Evolutionary conservation across 2,797 vertebrate species (phyloP).

Genomic region (Nothura maculosa): DNA sequence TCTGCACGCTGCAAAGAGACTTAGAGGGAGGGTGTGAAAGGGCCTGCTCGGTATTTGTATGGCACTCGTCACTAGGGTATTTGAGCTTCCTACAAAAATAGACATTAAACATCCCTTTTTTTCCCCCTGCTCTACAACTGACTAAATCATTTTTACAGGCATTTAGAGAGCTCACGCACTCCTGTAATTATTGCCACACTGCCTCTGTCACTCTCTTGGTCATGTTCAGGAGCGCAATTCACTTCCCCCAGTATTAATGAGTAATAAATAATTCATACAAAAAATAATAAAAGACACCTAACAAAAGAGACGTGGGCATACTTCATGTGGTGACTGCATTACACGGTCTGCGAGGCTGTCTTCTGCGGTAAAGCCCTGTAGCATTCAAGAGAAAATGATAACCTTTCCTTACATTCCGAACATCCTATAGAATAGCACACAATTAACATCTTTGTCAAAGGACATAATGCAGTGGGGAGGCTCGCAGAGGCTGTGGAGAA

Average conservation of each 20-base stretch:
- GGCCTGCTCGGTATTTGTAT: neutral
- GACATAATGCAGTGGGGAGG: conserved; percentile 20
- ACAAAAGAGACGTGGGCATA: conserved; percentile 25
- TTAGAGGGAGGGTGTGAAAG: neutral
- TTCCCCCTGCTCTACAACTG: neutral
- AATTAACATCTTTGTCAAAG: conserved; percentile 51
- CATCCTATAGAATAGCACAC: conserved; percentile 35
- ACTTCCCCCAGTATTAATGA: conserved; percentile 33
- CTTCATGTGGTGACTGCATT: conserved; percentile 35
- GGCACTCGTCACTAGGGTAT: neutral
- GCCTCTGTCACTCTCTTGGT: conserved; percentile 43
- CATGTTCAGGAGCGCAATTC: conserved; percentile 39
- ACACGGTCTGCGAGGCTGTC: neutral
- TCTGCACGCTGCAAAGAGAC: neutral
- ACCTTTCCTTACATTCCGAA: conserved; percentile 32
- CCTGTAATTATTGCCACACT: conserved; percentile 29
- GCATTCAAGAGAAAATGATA: conserved; percentile 33
- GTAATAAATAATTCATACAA: conserved; percentile 67
- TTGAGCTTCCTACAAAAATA: neutral
- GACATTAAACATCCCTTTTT: neutral
- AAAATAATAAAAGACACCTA: conserved; percentile 39
- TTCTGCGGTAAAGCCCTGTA: conserved; percentile 27
- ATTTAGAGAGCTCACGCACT: conserved; percentile 17
- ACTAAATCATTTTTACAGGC: conserved; percentile 18
- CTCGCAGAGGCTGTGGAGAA: neutral